A percentile compares a stretch with the other conserved stretches of the same genome.
Conservation (phyloP, 2,797 vertebrate species). For the Chrysocyon brachyurus region DNA sequence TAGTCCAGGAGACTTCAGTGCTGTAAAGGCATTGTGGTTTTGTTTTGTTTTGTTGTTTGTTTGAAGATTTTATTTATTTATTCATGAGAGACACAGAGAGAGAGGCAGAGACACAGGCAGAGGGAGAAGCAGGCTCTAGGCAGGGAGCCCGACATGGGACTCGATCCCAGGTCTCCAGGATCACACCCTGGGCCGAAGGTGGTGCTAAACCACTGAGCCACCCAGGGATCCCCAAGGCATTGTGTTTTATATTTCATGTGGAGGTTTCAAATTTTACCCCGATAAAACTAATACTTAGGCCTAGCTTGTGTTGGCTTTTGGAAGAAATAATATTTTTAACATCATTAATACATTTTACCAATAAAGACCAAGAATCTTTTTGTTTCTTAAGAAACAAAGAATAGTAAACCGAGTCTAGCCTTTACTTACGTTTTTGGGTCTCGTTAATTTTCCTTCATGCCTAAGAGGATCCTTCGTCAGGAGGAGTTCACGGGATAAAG, state of each 20-base stretch:
- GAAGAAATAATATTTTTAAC: slow-evolving; percentile 4
- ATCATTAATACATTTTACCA: not conserved
- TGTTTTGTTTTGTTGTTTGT: too few species aligned
- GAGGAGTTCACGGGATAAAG: not conserved
- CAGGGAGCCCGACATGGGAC: too few species aligned
- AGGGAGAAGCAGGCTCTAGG: too few species aligned
- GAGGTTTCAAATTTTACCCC: not conserved
- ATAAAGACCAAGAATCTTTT: not conserved
- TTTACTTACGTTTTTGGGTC: not conserved
- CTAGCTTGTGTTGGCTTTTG: not conserved
- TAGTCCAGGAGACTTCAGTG: slow-evolving; percentile 76
- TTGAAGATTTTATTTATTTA: too few species aligned
- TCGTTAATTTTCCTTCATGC: slow-evolving; percentile 10
- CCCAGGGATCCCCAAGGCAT: too few species aligned
- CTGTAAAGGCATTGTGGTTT: not conserved
- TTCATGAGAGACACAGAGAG: too few species aligned
- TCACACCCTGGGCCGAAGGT: too few species aligned
- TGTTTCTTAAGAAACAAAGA: not conserved
- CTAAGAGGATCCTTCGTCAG: not conserved
- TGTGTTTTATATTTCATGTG: not conserved
- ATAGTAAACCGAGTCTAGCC: not conserved
- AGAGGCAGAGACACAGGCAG: too few species aligned
- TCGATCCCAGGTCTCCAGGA: too few species aligned
- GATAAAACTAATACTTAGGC: not conserved
- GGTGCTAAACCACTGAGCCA: too few species aligned